Evolutionary conservation across 2,797 vertebrate species (phyloP), one percentile per base, ranked within the genome.

Genomic region (Protosalanx chinensis): DNA sequence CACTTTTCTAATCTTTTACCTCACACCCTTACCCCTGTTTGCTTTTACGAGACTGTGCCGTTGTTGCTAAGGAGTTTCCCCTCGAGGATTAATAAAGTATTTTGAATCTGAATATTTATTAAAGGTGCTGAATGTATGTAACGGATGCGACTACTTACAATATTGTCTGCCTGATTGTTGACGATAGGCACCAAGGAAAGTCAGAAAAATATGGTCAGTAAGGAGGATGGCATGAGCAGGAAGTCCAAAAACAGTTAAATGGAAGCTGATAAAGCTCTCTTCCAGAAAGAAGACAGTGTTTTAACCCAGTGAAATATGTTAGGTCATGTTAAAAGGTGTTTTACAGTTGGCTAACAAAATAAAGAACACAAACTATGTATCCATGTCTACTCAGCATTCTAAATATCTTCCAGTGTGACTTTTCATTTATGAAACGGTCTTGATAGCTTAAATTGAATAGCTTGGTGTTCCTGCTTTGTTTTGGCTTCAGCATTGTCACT

Each of bases 81-180:
- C 23, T 27, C 23, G 23, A 27, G 23, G 23, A 27, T 27, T 27
- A 27, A 27, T 27, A 27, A 27, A 27, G 23, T 27, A 27, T 27
- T 27, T 1, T 27, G 23, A 27, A 27, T 27, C 23, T 1, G 23
- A 27, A 27, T 1, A 27, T 27, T 27, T 27, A 27, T 27, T 27
- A 27, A 27, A n/a, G 13, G 59, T 12, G 59, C 23, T 60, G 23
- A 6, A 61, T 29, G 30, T 63, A 63, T 27, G 30, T 63, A 10
- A 30, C 4, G 23, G 53, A 67, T 56, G 49, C 3, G 15, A 12
- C 37, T 85, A 93, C 93, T 94, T 91, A 94, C 92, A 66, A 94
- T 93, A 73, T 88, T 84, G 73, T 82, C 82, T 74, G 86, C 73
- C 92, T 93, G 88, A 72, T 56, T 67, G 76, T 74, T 74, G 81